Evolutionary conservation across 37 sponge, comb jelly and placozoan genomes (phyloP), one percentile per base, ranked within the genome.

Genomic region (Agelas oroides): DNA sequence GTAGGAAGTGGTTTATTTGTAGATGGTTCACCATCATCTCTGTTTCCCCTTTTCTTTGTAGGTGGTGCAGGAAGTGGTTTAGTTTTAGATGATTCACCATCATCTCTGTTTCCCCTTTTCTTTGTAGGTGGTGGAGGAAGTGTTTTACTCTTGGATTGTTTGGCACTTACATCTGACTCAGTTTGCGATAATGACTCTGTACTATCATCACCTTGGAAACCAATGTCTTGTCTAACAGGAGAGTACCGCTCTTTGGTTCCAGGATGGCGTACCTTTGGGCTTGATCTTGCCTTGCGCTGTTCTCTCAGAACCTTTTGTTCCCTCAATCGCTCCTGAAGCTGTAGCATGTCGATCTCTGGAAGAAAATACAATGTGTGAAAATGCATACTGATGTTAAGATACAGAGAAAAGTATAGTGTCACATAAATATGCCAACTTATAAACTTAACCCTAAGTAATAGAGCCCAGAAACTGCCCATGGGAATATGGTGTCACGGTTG

Each of bases 331-430:
- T 78, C 59, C 41, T 69, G 38, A n/a, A 86, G 62, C 59, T 69
- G 53, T 0, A 71, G 34, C 79, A 78, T 77, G 71, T 86, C 79
- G 71, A 86, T 58, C 21, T 70, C 86, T 86, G 69, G 16, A 69
- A 62, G 36, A 1, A 58, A 21, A 33, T 17, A 65, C 67, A 65
- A 19, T 14, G 13, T 25, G 23, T 25, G 23, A 19, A 65, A 18
- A 65, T 24, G 67, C 25, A 23, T 65, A 57, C 59, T 20, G 18
- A 57, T 19, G 19, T 19, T 20, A 16, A 57, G 18, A 65, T 14
- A 65, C 67, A 23, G 28, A 65, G 28, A n/a, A n/a, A 53, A 18
- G 53, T 58, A 53, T n/a, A n/a, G n/a, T n/a, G n/a, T n/a, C n/a
- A n/a, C n/a, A n/a, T n/a, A n/a, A n/a, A n/a, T n/a, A n/a, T n/a